Percentiles rank a stretch among this genome's conserved stretches.
phyloP scores from a whole-genome alignment of 2,113 vertebrate species.

The Periophthalmus modestus region DNA sequence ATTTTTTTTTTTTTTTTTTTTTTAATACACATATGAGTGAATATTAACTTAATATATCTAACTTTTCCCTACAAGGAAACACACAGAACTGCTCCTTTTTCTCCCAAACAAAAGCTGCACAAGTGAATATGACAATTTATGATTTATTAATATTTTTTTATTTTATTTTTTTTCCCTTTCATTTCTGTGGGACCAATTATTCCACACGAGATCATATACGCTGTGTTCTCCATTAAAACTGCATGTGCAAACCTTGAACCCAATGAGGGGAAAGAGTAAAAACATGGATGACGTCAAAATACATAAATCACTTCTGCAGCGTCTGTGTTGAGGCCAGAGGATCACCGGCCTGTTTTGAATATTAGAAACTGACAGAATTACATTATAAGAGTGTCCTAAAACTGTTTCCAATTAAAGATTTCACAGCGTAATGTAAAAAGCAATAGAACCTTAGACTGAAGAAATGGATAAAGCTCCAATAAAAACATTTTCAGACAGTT shows the following conservation, averaged over 20 bases:
- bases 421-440: too few species aligned
- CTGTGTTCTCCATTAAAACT: background rate
- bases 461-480: too few species aligned
- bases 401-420: too few species aligned
- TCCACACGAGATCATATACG: background rate
- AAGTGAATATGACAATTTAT: slow-evolving; percentile 7
- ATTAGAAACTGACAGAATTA: too few species aligned
- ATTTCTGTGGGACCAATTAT: slow-evolving; percentile 50
- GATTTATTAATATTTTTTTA: slow-evolving; percentile 31
- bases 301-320: background rate
- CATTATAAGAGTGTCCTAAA: too few species aligned
- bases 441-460: too few species aligned
- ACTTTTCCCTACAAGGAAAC: background rate
- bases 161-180: background rate
- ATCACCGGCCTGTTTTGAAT: too few species aligned
- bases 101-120: background rate
- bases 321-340: background rate
- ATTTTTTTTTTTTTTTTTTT: too few species aligned
- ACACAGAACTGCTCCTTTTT: background rate
- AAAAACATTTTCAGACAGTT: too few species aligned
- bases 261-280: background rate
- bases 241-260: slow-evolving; percentile 2
- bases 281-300: slow-evolving; percentile 1
- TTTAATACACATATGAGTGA: too few species aligned
- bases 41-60: too few species aligned